A percentile compares a stretch with the other conserved stretches of the same genome.
These are phyloP conservation scores for Cirrhinus molitorella DNA, from an alignment of 2,797 vertebrate genomes.

Conservation along the genomic window DNA sequence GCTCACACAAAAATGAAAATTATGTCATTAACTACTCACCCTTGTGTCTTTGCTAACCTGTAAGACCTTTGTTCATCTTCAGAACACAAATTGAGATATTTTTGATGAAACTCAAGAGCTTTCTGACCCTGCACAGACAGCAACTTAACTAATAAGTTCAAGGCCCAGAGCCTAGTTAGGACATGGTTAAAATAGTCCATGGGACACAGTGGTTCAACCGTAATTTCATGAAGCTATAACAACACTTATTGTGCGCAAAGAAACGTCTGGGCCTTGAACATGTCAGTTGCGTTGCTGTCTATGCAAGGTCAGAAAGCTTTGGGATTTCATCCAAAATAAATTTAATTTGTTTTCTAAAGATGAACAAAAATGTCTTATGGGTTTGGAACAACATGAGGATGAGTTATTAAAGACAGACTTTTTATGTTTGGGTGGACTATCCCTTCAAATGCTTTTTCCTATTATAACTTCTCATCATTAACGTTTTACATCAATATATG, in stretches of 20 bases:
- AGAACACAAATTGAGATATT: not conserved
- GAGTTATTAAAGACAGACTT: not conserved
- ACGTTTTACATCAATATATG: not conserved
- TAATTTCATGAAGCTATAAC: not conserved
- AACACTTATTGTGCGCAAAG: not conserved
- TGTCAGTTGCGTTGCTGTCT: no score
- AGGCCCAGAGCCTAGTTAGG: not conserved
- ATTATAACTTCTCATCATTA: not conserved
- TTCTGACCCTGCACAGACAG: not conserved
- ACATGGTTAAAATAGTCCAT: not conserved
- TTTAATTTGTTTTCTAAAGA: no score
- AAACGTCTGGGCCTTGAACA: no score
- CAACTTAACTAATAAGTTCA: not conserved
- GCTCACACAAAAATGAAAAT: not conserved
- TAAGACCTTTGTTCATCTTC: not conserved
- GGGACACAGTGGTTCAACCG: not conserved
- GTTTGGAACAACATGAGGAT: no score
- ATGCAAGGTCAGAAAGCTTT: no score
- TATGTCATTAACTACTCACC: not conserved
- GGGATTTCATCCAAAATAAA: no score
- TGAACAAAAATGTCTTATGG: no score
- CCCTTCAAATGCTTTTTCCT: not conserved
- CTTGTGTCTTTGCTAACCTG: rapidly evolving
- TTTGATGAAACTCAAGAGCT: not conserved
- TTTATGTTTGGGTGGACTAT: not conserved